A percentile compares a stretch with the other conserved stretches of the same genome.
Conservation (phyloP, 2,888 invertebrate genomes). For the Podotricha telesiphe region DNA sequence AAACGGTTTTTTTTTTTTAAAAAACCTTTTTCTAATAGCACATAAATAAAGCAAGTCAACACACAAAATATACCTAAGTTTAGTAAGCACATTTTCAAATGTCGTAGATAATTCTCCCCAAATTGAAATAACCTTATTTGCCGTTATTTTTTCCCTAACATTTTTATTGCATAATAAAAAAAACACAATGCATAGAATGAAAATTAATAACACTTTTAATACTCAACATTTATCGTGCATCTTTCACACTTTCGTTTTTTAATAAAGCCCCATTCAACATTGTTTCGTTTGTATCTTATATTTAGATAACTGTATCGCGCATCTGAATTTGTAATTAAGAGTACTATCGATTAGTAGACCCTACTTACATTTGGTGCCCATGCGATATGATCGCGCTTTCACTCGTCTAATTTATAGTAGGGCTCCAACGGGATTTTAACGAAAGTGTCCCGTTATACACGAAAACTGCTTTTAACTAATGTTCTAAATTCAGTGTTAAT, state of each 20-base stretch:
- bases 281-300: slow-evolving; percentile 18
- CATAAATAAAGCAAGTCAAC: too few species aligned
- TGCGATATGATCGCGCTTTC: slow-evolving; percentile 29
- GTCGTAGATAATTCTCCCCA: too few species aligned
- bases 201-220: background rate
- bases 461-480: background rate
- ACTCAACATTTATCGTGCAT: slow-evolving; percentile 4
- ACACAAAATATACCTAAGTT: too few species aligned
- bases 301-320: slow-evolving; percentile 13
- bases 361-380: slow-evolving; percentile 1
- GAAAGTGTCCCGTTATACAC: slow-evolving; percentile 6
- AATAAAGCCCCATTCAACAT: slow-evolving; percentile 24
- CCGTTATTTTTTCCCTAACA: too few species aligned
- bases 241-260: slow-evolving; percentile 32
- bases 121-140: too few species aligned
- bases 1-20: too few species aligned
- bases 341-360: slow-evolving; percentile 15
- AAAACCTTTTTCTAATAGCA: too few species aligned
- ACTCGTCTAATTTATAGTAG: slow-evolving; percentile 28
- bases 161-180: too few species aligned
- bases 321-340: slow-evolving; percentile 28
- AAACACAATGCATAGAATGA: background rate
- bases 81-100: too few species aligned
- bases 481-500: background rate
- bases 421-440: slow-evolving; percentile 18